Percentiles rank a stretch among this genome's conserved stretches.
phyloP scores from a whole-genome alignment of 2,113 vertebrate species.

The Myodes glareolus region DNA sequence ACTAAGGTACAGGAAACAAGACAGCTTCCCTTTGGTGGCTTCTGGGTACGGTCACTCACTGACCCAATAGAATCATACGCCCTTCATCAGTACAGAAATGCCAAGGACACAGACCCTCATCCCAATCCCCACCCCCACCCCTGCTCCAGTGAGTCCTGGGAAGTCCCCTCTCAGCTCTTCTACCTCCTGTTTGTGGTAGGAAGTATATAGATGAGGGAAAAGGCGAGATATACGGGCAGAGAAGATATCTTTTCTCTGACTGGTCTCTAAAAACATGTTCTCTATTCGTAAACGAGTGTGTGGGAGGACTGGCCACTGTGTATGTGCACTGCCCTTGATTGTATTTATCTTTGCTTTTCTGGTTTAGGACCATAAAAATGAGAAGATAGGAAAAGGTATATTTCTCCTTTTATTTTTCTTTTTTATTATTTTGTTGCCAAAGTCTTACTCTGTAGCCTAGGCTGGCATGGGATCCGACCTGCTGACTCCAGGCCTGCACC shows the following conservation, averaged over 20 bases:
- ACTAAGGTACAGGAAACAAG: background rate
- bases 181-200: background rate
- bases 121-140: no score
- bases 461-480: background rate
- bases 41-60: background rate
- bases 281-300: background rate
- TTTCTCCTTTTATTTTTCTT: background rate
- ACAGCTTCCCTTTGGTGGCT: background rate
- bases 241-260: rapidly evolving
- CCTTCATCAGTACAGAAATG: background rate
- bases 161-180: background rate
- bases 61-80: rapidly evolving
- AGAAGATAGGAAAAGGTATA: background rate
- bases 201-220: background rate
- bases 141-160: background rate
- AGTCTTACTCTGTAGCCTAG: background rate
- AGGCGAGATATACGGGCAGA: background rate
- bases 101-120: background rate
- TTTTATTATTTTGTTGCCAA: background rate
- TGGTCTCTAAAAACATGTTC: background rate
- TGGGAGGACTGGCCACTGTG: background rate
- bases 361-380: background rate
- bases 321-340: background rate
- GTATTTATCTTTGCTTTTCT: background rate
- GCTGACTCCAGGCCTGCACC: background rate